Base-by-base conservation (phyloP, 2,888 invertebrate species). In the Brachypalpus laphriformis region DNA sequence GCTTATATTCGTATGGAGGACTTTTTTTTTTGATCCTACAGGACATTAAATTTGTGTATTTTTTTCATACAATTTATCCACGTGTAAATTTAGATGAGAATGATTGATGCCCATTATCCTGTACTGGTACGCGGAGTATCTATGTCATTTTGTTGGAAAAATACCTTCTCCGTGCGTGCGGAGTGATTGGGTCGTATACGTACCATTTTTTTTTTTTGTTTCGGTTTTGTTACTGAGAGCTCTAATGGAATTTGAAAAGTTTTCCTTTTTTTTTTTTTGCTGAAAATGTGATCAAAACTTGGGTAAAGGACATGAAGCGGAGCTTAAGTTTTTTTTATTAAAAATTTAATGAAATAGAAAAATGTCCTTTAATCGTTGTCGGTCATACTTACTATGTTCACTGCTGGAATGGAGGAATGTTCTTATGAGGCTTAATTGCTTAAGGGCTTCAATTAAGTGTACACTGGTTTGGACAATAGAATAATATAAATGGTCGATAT, bases 221-320 rank as follows among this genome's bases (percentile, higher is more conserved):
- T n/a, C n/a, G n/a, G n/a, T n/a, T n/a, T 20, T 2, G 7, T 59
- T 59, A 11, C 8, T 22, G n/a, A 14, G n/a, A 16, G 22, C 16
- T n/a, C n/a, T 74, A 47, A 75, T 65, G 75, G 65, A 37, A 47
- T 65, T 74, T 65, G 5, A 28, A 65, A 47, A 74, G 28, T 31
- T 42, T 74, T 47, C 34, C 16, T 14, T 45, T 54, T 42, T 22
- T 31, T 28, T 25, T 31, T 37, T 20, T 14, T 49, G 14, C 9
- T 34, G 18, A 63, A 54, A 63, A 54, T 63, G 40, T 54, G 63
- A 63, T 74, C 74, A 74, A 63, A 74, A 74, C 42, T 74, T 63
- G 2, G 14, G 16, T 4, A 16, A 22, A 11, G 14, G 37, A 47
- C 47, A 16, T 45, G 4, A 34, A 34, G 34, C 0, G n/a, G 9